Conservation (phyloP, 30 jellyfish, hydroid and myxozoan species). For the Turritopsis rubra region DNA sequence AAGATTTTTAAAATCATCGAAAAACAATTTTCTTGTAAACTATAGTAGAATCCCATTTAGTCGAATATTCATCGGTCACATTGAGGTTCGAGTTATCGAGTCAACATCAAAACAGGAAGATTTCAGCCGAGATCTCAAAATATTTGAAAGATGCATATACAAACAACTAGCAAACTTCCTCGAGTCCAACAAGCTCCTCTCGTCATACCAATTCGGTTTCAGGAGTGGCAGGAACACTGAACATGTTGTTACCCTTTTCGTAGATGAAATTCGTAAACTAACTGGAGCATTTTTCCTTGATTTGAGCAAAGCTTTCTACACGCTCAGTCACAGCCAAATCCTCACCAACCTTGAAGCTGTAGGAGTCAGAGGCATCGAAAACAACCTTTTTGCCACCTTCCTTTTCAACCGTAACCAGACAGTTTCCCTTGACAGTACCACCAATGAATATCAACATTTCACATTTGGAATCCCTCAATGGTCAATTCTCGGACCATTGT, state of each 20-base stretch:
- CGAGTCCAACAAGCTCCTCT: constrained; percentile 36
- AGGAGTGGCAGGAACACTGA: constrained; percentile 40
- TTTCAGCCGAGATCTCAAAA: too few species aligned
- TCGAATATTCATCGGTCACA: constrained; percentile 29
- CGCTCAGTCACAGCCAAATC: not conserved
- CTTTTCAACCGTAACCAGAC: not conserved
- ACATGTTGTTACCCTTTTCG: constrained; percentile 48
- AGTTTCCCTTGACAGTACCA: not conserved
- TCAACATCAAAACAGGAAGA: too few species aligned
- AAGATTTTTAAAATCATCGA: too few species aligned
- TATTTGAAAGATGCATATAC: constrained; percentile 35
- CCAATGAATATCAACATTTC: not conserved
- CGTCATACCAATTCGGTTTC: constrained; percentile 47
- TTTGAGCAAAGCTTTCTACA: constrained; percentile 33
- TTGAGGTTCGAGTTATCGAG: too few species aligned
- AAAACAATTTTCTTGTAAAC: too few species aligned
- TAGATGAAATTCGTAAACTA: constrained; percentile 34
- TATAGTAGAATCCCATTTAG: too few species aligned
- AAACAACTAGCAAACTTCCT: constrained; percentile 38
- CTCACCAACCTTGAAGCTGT: not conserved
- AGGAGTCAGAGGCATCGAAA: not conserved
- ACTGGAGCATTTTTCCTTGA: constrained; percentile 21
- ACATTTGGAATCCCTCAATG: not conserved
- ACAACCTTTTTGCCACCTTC: not conserved
- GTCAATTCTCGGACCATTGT: not conserved